A percentile compares a stretch with the other conserved stretches of the same genome.
Evolutionary conservation across 2,888 invertebrate species (phyloP).

Genomic region (Eupithecia dodoneata): DNA sequence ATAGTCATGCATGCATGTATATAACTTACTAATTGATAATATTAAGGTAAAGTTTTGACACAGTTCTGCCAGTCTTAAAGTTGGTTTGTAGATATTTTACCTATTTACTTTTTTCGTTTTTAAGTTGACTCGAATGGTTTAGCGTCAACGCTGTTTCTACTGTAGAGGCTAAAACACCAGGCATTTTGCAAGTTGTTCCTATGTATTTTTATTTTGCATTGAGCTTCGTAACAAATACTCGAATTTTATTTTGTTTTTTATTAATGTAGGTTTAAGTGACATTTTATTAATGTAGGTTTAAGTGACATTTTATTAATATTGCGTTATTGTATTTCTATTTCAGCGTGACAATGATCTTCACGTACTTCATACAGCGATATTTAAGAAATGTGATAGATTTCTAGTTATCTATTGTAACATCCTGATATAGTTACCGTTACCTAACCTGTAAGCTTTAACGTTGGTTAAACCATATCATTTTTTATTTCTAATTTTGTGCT

Average conservation of each 20-base stretch:
- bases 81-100: not conserved
- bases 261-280: slow-evolving; percentile 31
- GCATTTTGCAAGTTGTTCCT: not conserved
- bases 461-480: slow-evolving; percentile 36
- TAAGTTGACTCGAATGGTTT: not conserved
- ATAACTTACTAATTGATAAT: not conserved
- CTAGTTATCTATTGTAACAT: slow-evolving; percentile 37
- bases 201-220: not conserved
- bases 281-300: slow-evolving; percentile 42
- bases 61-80: not conserved
- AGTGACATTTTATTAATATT: slow-evolving; percentile 47
- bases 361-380: slow-evolving; percentile 77
- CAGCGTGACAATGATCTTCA: slow-evolving; percentile 76
- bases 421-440: slow-evolving; percentile 42
- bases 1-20: not conserved
- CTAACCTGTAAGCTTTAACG: slow-evolving; percentile 32
- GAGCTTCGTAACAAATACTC: not conserved
- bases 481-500: slow-evolving; percentile 23
- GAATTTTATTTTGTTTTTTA: not conserved
- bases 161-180: not conserved
- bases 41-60: not conserved
- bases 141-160: not conserved
- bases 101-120: not conserved
- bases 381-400: slow-evolving; percentile 63
- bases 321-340: slow-evolving; percentile 63